phyloP scores from a whole-genome alignment of 2,797 vertebrate genomes.

The Sandelia bainsii region DNA sequence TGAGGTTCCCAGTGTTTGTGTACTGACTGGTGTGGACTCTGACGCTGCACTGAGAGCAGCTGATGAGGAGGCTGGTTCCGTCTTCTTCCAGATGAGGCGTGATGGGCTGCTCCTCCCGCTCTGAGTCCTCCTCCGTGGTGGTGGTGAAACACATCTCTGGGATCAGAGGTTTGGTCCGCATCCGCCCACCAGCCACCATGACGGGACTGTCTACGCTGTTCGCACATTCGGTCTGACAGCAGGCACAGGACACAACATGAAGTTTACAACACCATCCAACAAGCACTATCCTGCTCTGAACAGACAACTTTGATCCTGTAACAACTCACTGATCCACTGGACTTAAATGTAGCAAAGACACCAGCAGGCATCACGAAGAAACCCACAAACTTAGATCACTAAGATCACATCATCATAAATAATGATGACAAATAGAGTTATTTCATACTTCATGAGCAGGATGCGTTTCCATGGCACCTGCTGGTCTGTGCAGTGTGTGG shows the following conservation, averaged over 20 bases:
- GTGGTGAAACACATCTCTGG: constrained; percentile 96
- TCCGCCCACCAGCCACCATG: constrained; percentile 71
- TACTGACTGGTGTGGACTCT: constrained; percentile 96
- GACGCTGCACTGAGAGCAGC: constrained; percentile 93
- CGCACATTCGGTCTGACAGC: constrained; percentile 86
- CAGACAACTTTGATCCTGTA: not conserved
- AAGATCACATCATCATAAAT: too few species aligned
- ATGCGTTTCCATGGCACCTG: too few species aligned
- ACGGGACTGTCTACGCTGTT: constrained; percentile 76
- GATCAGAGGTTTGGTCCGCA: constrained; percentile 91
- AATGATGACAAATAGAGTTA: too few species aligned
- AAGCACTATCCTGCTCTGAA: not conserved
- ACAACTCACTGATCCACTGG: not conserved
- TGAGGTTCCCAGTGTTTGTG: not conserved
- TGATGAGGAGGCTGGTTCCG: constrained; percentile 92
- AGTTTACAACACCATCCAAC: not conserved
- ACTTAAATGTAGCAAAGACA: not conserved
- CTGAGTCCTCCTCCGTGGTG: constrained; percentile 88
- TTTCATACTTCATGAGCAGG: too few species aligned
- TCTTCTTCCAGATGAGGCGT: constrained; percentile 92
- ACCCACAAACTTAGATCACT: too few species aligned
- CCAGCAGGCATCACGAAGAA: too few species aligned
- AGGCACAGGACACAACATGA: constrained; percentile 4
- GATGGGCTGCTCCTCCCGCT: constrained; percentile 85
- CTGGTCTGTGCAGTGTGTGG: too few species aligned